Conservation (phyloP, 2,888 invertebrate species). For the Amphimallon solstitiale region DNA sequence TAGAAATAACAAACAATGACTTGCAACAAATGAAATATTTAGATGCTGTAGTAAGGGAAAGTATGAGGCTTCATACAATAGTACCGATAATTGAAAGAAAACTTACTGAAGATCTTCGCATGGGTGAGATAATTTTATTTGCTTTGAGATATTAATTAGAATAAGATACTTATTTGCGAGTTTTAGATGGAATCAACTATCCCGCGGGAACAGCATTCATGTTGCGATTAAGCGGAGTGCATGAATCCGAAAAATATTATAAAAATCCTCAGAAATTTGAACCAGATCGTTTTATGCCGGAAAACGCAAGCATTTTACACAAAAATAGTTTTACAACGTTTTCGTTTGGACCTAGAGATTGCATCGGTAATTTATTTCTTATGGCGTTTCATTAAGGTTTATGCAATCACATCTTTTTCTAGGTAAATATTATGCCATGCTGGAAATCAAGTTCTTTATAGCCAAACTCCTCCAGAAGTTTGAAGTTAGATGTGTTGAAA, state of each 20-base stretch:
- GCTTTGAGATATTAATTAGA: too few relatives aligned
- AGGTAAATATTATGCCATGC: slow-evolving; percentile 44
- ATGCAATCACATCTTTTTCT: not conserved
- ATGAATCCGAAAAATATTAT: slow-evolving; percentile 17
- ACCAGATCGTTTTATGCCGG: slow-evolving; percentile 32
- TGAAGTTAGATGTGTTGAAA: slow-evolving; percentile 41
- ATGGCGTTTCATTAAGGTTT: not conserved
- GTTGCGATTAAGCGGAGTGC: slow-evolving; percentile 12
- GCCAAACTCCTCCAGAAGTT: slow-evolving; percentile 43
- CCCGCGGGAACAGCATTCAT: slow-evolving; percentile 9
- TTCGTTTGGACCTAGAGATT: slow-evolving; percentile 28
- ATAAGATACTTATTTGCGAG: slow-evolving; percentile 24
- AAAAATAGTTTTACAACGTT: slow-evolving; percentile 6
- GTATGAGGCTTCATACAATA: slow-evolving; percentile 40
- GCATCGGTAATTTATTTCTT: slow-evolving; percentile 22
- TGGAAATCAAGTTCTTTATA: slow-evolving; percentile 40
- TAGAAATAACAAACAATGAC: slow-evolving; percentile 16
- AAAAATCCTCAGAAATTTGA: slow-evolving; percentile 17
- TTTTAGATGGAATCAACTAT: slow-evolving; percentile 29
- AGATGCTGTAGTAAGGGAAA: slow-evolving; percentile 45
- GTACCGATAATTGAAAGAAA: slow-evolving; percentile 36
- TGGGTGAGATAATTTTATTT: slow-evolving; percentile 27
- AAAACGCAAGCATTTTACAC: slow-evolving; percentile 1
- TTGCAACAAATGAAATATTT: slow-evolving; percentile 43
- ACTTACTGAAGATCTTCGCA: not conserved